Base-by-base conservation (phyloP, 2,888 invertebrate genomes). In the Limnephilus rhombicus region DNA sequence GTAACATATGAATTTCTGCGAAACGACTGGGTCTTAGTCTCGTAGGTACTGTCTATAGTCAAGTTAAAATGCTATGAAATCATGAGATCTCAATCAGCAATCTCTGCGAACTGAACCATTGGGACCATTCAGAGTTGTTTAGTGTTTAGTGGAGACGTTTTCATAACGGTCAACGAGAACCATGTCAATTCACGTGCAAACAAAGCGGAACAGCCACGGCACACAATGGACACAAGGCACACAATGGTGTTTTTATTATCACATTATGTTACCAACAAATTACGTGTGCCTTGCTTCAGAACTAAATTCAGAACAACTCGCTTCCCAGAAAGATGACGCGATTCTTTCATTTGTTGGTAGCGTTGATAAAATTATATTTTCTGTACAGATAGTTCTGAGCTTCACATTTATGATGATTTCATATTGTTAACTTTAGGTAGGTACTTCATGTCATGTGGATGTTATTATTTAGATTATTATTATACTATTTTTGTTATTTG, bases 241-340 rank as follows among this genome's bases (percentile, higher is more conserved):
- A 68, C 68, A 68, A 68, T 68, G 68, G 68, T 68, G 68, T 68
- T 68, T 68, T 68, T 68, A 68, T 68, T 68, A 68, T 68, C 68
- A 24, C 7, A 68, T 68, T 68, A 24, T 68, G 68, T 68, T 68
- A 68, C 68, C 24, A 68, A n/a, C 24, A 68, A 68, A 68, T 68
- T 68, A 24, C 68, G 68, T 68, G 24, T 24, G 24, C 5, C 7
- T 68, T n/a, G n/a, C 68, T 68, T 68, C 24, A 24, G 68, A 68
- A 68, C 24, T 24, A n/a, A 45, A 45, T 45, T 45, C n/a, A 68
- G 24, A 24, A 68, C 68, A 24, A 24, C 9, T 68, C n/a, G 68
- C 24, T 68, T 68, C 68, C 68, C 68, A 68, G 68, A 68, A 68
- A 68, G 68, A 2, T 24, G 68, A 24, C 9, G 24, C 24, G 9